Evolutionary conservation across 2,113 vertebrate genomes (phyloP), one percentile per base, ranked within the genome.

Genomic region (Loxodonta africana): DNA sequence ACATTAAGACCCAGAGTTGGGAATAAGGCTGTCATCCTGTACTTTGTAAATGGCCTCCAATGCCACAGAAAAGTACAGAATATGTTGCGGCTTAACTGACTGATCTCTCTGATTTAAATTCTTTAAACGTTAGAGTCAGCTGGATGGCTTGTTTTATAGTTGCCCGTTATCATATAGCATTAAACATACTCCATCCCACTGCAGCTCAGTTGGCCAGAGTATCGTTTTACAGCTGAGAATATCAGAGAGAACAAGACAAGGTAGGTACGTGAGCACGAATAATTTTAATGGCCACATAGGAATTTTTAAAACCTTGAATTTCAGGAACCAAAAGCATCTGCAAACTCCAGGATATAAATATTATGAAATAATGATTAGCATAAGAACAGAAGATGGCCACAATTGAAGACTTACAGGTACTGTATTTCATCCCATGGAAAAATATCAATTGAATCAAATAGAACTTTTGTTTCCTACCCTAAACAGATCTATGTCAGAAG

Each of bases 21-120:
- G 74, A 94, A 69, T 91, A 90, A 92, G 37, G 60, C 62, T 94
- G 65, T 73, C 73, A 83, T 83, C 53, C 74, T 21, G 33, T 8
- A 84, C 73, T 71, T 92, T 82, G 90, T 73, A 73, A 94, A 88
- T 82, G 65, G 23, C 8, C 65, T 95, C 51, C 23, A 80, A 67
- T 88, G 92, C 30, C 84, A 95, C 60, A 93, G 12, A 91, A 62
- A 95, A 95, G 28, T 81, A 96, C 33, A 90, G 93, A 94, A 73
- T 25, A 86, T 73, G 62, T 44, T 97, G 87, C 60, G 96, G 67
- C 92, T 2, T 88, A 57, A 96, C 23, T 80, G 48, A 94, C 28
- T 4, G 5, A 81, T 17, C 28, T 73, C 69, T 87, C 44, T 37
- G 28, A 92, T 82, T 51, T 81, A 65, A 84, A 96, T 76, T 84